Base-by-base conservation (phyloP, 2,888 invertebrate species). In the Leucania comma region DNA sequence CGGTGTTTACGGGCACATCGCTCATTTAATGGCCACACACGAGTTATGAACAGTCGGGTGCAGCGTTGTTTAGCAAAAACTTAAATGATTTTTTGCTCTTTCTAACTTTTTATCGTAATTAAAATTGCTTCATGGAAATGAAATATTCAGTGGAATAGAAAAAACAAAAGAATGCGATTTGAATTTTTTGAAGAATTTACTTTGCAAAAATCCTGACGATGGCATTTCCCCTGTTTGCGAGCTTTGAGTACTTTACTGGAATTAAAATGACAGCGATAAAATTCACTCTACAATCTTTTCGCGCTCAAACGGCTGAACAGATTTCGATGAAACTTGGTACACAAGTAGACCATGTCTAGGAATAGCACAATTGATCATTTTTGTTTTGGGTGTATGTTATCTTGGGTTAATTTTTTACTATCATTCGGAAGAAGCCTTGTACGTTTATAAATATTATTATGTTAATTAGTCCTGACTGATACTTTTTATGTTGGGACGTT, bases 1-100 rank as follows among this genome's bases (percentile, higher is more conserved):
- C 62, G 38, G 54, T 68, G 63, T 75, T 90, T 88, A 88, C 82
- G 68, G 73, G 71, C 64, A 71, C 72, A 88, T 89, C 87, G 84
- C 88, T 87, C 86, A 86, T 88, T 91, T 91, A 87, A 91, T 88
- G 87, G 87, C 89, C 88, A 81, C 87, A 87, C 86, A 83, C 81
- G 80, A 81, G 80, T 82, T n/a, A 84, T 79, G 84, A 84, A 85
- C 80, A 78, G 58, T 29, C 59, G 46, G 9, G 26, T 29, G n/a
- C 60, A 73, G 22, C 3, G 6, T 24, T 20, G 4, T 32, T 58
- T 32, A 6, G 12, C 1, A 6, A 29, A 22, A 46, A 3, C 3
- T 2, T 4, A 54, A 29, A 32, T 29, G 1, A 8, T 20, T 10
- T 29, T 54, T 26, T 26, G 17, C 3, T n/a, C n/a, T n/a, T n/a